phyloP scores from a whole-genome alignment of 2,113 vertebrate genomes.

The Mastomys natalensis region DNA sequence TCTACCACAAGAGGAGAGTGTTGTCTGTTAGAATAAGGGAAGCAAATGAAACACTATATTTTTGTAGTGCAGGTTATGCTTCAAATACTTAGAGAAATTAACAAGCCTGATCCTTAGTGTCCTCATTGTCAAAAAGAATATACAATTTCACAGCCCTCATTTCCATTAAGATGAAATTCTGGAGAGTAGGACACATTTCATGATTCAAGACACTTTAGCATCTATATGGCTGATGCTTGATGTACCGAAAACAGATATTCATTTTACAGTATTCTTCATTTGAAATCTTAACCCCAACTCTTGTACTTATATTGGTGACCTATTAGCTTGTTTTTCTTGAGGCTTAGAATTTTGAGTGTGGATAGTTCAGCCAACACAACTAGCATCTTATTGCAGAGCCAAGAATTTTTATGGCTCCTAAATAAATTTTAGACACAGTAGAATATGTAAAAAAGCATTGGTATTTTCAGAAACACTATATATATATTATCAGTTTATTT shows the following conservation, averaged over 20 bases:
- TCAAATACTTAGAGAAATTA: slow-evolving; percentile 34
- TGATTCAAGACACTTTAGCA: slow-evolving; percentile 13
- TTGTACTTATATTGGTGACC: slow-evolving; percentile 29
- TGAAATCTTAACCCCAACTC: neutral
- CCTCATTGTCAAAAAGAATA: slow-evolving; percentile 18
- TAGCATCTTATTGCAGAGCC: slow-evolving; percentile 47
- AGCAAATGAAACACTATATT: neutral
- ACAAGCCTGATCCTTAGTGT: slow-evolving; percentile 8
- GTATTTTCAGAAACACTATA: neutral
- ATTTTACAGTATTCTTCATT: slow-evolving; percentile 41
- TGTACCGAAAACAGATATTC: neutral
- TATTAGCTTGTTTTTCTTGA: slow-evolving; percentile 34
- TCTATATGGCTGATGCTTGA: neutral
- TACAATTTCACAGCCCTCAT: neutral
- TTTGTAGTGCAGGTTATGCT: neutral
- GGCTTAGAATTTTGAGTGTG: slow-evolving; percentile 43
- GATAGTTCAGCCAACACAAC: neutral
- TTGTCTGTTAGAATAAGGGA: neutral
- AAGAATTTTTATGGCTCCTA: slow-evolving; percentile 22
- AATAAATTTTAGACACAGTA: slow-evolving; percentile 41
- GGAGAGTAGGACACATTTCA: slow-evolving; percentile 5
- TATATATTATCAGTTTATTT: neutral
- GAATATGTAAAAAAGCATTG: neutral
- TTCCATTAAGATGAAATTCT: neutral
- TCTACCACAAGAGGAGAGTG: neutral